Evolutionary conservation across 2,888 invertebrate species (phyloP).

Genomic region (Diaphora mendica): DNA sequence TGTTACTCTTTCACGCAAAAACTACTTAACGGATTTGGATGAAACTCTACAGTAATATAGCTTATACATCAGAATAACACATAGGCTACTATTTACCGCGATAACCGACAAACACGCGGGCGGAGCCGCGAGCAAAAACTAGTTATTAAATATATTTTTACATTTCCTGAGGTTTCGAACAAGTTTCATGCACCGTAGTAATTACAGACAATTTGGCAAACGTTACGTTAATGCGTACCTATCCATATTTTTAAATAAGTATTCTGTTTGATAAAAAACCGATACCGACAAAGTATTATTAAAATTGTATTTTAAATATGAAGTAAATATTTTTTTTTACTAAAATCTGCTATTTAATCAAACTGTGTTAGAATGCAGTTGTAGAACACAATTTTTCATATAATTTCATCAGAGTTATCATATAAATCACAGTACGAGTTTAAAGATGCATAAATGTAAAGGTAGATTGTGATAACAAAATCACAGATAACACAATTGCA

Average conservation of each 20-base stretch:
- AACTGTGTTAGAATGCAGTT: not conserved
- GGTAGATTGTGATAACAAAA: not conserved
- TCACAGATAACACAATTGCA: not conserved
- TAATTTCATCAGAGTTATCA: not conserved
- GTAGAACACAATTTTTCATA: not conserved
- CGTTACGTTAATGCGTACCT: not conserved
- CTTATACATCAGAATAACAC: too few relatives aligned
- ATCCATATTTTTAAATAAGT: not conserved
- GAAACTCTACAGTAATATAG: too few relatives aligned
- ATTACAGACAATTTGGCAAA: too few relatives aligned
- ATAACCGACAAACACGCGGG: too few relatives aligned
- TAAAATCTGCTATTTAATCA: not conserved
- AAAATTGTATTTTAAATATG: not conserved
- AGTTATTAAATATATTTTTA: too few relatives aligned
- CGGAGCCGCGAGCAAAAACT: too few relatives aligned
- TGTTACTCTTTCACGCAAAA: too few relatives aligned
- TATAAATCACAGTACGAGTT: not conserved
- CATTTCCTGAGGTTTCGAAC: too few relatives aligned
- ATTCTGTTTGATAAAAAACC: not conserved
- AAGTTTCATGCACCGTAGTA: too few relatives aligned
- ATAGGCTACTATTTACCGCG: too few relatives aligned
- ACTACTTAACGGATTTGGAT: too few relatives aligned
- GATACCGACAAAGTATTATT: not conserved
- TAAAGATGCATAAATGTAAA: not conserved
- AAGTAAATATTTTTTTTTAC: too few relatives aligned